These are phyloP conservation scores for Sthenelais limicola DNA, from an alignment of 2,888 invertebrate genomes.

Conservation along the genomic window DNA sequence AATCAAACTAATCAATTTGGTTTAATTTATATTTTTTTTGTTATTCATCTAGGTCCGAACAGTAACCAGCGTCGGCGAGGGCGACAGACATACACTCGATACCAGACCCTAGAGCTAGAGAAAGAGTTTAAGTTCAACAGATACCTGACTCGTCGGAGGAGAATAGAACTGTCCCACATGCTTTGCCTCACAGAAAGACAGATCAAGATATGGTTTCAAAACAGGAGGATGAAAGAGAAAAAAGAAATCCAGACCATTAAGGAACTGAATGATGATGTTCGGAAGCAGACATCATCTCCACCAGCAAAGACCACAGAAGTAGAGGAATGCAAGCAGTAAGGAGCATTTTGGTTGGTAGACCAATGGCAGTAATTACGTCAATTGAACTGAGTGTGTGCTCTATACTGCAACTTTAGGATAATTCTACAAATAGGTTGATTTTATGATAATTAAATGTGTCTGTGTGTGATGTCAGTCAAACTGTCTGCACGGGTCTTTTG, in stretches of 20 bases:
- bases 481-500: too few species aligned
- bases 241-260: conserved; percentile 96
- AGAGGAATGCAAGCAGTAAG: conserved; percentile 20
- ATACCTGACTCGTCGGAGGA: conserved; percentile 95
- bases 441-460: too few species aligned
- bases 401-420: too few species aligned
- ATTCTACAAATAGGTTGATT: too few species aligned
- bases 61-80: conserved; percentile 96
- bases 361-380: too few species aligned
- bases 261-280: conserved; percentile 95
- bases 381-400: too few species aligned
- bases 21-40: too few species aligned
- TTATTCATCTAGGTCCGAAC: conserved; percentile 98
- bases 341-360: too few species aligned
- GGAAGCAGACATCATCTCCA: conserved; percentile 33
- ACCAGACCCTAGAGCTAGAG: conserved; percentile 97
- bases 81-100: conserved; percentile 96
- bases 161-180: conserved; percentile 98
- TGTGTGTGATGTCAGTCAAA: too few species aligned
- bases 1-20: too few species aligned
- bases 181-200: conserved; percentile 97
- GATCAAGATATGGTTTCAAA: conserved; percentile 83
- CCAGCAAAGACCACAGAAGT: neutral
- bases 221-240: conserved; percentile 99
- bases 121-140: conserved; percentile 96